These are phyloP conservation scores for Lampris megalopsis DNA, from an alignment of 2,113 vertebrate genomes.

Conservation along the genomic window DNA sequence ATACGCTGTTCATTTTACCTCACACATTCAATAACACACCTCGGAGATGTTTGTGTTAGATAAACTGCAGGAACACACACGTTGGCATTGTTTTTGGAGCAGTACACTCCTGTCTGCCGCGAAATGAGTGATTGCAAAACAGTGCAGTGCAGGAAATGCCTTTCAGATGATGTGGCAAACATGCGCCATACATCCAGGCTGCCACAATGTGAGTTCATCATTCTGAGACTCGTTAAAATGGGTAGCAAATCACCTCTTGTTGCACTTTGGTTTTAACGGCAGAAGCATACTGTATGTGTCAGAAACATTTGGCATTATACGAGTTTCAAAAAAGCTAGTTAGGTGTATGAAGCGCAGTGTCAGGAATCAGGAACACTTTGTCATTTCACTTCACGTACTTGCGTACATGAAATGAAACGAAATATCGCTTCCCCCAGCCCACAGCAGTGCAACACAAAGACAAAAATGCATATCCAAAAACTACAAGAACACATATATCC, in stretches of 20 bases:
- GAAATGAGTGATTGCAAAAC: conserved; percentile 39
- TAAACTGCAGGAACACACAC: conserved; percentile 11
- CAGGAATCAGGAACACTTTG: no score
- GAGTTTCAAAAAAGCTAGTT: conserved; percentile 17
- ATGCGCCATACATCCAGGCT: conserved; percentile 12
- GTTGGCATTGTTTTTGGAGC: conserved; percentile 15
- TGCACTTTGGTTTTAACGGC: neutral
- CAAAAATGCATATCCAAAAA: no score
- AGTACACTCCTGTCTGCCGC: conserved; percentile 26
- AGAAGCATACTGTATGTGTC: neutral
- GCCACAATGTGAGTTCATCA: neutral
- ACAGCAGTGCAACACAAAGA: no score
- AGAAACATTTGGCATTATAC: conserved; percentile 19
- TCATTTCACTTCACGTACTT: no score
- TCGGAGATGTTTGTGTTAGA: neutral
- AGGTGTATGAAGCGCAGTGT: neutral
- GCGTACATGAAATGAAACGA: no score
- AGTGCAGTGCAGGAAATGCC: conserved; percentile 61
- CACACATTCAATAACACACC: neutral
- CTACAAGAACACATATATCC: no score
- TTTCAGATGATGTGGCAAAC: conserved; percentile 39
- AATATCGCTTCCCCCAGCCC: no score
- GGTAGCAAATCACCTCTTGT: neutral
- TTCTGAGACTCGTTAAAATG: conserved; percentile 4
- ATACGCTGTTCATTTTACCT: neutral